phyloP scores from a whole-genome alignment of 2,797 vertebrate species.

The Toxotes lorentzi region DNA sequence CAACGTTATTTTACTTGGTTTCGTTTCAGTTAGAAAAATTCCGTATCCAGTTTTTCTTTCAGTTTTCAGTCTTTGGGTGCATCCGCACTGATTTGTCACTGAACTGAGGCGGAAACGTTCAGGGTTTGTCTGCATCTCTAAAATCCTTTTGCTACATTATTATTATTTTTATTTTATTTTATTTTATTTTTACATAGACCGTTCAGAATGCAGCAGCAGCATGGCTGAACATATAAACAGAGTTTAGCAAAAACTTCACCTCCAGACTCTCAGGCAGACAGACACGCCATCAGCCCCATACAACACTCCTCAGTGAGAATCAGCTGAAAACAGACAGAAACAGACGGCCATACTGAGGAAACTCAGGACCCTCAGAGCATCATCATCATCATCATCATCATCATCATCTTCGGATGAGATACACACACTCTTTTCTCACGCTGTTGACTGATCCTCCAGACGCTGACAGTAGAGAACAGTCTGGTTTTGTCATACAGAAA shows the following conservation, averaged over 20 bases:
- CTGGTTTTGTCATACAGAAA: slow-evolving; percentile 84
- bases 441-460: slow-evolving; percentile 83
- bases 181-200: no score
- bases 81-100: slow-evolving; percentile 11
- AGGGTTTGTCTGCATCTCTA: neutral
- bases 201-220: no score
- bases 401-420: slow-evolving; percentile 25
- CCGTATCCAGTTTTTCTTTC: slow-evolving; percentile 34
- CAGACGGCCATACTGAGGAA: slow-evolving; percentile 1
- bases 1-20: slow-evolving; percentile 73
- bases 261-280: neutral
- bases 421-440: slow-evolving; percentile 23
- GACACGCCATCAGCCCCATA: neutral
- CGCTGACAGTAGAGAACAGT: slow-evolving; percentile 78
- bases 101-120: neutral
- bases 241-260: neutral
- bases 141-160: neutral
- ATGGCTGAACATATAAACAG: neutral
- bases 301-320: slow-evolving; percentile 21
- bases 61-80: slow-evolving; percentile 26
- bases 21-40: slow-evolving; percentile 75
- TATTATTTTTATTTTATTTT: no score
- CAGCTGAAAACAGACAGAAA: slow-evolving; percentile 3
- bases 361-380: slow-evolving; percentile 79
- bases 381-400: slow-evolving; percentile 20